These are phyloP conservation scores for Brachymystax lenok DNA, from an alignment of 2,797 vertebrate genomes.

Conservation along the genomic window DNA sequence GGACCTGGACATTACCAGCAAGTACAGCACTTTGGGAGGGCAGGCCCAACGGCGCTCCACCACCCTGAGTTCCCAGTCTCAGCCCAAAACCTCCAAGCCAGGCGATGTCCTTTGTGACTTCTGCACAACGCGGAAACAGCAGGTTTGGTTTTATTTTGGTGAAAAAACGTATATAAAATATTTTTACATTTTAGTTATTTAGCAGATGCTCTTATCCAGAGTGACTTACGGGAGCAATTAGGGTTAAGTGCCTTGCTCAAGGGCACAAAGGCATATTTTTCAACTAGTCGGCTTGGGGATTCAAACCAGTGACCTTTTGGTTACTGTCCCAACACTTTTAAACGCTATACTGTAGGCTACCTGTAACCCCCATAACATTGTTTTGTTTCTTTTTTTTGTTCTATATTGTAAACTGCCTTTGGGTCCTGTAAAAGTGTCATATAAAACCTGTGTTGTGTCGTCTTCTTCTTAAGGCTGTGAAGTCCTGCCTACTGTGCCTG, in stretches of 20 bases:
- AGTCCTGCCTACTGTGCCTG: conserved; percentile 93
- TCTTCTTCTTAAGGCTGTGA: conserved; percentile 65
- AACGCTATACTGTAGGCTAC: too few relatives aligned
- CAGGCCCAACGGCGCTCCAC: conserved; percentile 55
- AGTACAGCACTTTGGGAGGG: conserved; percentile 51
- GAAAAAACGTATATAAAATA: too few relatives aligned
- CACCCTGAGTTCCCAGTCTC: conserved; percentile 47
- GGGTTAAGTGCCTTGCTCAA: too few relatives aligned
- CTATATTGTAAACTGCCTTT: neutral
- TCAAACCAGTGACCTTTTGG: neutral
- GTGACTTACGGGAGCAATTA: too few relatives aligned
- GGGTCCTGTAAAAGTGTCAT: neutral
- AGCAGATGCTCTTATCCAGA: too few relatives aligned
- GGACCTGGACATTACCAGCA: conserved; percentile 58
- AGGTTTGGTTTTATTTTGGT: conserved; percentile 10
- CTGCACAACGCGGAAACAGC: conserved; percentile 78
- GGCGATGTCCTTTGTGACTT: conserved; percentile 83
- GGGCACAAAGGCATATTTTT: too few relatives aligned
- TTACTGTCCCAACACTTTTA: neutral
- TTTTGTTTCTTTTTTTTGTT: neutral
- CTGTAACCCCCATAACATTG: too few relatives aligned
- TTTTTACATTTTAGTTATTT: too few relatives aligned
- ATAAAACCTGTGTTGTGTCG: neutral
- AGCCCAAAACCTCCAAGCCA: conserved; percentile 18
- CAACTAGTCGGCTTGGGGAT: too few relatives aligned